Base-by-base conservation (phyloP, 2,113 vertebrate genomes). In the Cavia aperea region DNA sequence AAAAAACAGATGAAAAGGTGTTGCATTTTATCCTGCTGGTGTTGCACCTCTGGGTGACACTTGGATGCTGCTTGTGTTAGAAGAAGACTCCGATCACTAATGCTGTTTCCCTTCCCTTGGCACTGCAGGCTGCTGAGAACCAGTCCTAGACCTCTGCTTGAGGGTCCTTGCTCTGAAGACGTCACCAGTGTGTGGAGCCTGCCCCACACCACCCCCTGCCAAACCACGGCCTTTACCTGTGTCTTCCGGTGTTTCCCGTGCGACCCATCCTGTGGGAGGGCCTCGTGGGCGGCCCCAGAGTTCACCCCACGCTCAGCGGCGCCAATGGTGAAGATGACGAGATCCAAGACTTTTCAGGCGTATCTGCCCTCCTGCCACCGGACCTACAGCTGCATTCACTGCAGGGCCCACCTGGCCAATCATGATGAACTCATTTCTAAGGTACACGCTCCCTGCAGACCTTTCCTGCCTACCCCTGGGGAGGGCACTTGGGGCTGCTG, bases 181-280 rank as follows among this genome's bases (percentile, higher is more conserved):
- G 13, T 97, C 96, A 82, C 88, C 97, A 97, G 99, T 96, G 98
- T 99, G 98, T 98, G 98, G 98, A 98, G 97, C 97, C 98, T 97
- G 98, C 97, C 98, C 98, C 99, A 98, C 98, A 98, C 96, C 98
- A 21, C 97, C 97, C 97, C 97, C 96, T 95, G 97, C 97, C 95
- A 97, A 98, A 99, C 98, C 99, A 99, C 99, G 99, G 99, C 99
- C 98, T 99, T 99, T 98, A 99, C 99, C 98, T 99, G 99, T 97
- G 99, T 99, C 97, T 98, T 99, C 98, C 99, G 99, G 97, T 99
- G 99, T 98, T 99, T 99, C 98, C 99, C 99, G 94, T 99, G 99
- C 98, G 99, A 99, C 98, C 99, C 99, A 15, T 98, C 98, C 98
- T 99, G 99, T 94, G 98, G 99, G 96, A 99, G 98, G 97, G 98